phyloP scores from a whole-genome alignment of 1,140 invertebrate species.

The Drosophila ercepeae region DNA sequence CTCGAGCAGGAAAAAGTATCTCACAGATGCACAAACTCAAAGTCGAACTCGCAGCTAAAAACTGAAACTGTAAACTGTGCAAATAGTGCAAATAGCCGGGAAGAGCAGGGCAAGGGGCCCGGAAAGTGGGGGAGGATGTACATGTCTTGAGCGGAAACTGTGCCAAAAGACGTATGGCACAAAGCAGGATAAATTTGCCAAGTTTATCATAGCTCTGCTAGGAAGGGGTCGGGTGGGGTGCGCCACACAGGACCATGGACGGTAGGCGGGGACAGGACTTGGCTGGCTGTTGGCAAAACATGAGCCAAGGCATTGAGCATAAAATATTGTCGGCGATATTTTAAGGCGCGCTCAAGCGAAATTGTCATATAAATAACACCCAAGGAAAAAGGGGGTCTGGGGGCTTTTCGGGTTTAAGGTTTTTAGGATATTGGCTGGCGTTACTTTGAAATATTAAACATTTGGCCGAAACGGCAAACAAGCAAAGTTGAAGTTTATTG shows the following conservation, averaged over 20 bases:
- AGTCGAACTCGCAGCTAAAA: slow-evolving; percentile 40
- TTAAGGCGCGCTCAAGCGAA: slow-evolving; percentile 78
- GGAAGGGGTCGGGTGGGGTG: too few relatives aligned
- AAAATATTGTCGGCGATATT: slow-evolving; percentile 82
- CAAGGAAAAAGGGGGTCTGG: neutral
- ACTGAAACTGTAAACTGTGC: slow-evolving; percentile 69
- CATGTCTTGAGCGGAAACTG: slow-evolving; percentile 62
- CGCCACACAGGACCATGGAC: too few relatives aligned
- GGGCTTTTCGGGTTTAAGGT: slow-evolving; percentile 21
- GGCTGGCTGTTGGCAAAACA: slow-evolving; percentile 69
- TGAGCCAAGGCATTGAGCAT: slow-evolving; percentile 70
- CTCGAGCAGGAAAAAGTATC: slow-evolving; percentile 35
- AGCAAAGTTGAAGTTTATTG: slow-evolving; percentile 73
- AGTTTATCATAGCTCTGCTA: slow-evolving; percentile 72
- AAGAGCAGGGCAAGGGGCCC: too few relatives aligned
- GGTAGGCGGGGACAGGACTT: slow-evolving; percentile 29
- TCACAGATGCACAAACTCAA: slow-evolving; percentile 32
- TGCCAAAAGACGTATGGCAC: slow-evolving; percentile 81
- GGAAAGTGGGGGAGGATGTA: neutral
- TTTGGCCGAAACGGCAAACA: slow-evolving; percentile 58
- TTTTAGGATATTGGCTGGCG: slow-evolving; percentile 50
- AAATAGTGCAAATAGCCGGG: slow-evolving; percentile 53
- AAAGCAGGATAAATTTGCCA: slow-evolving; percentile 82
- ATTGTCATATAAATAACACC: slow-evolving; percentile 82
- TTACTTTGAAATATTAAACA: slow-evolving; percentile 80